phyloP scores from a whole-genome alignment of 2,113 vertebrate genomes.

The Microcebus jonahi region DNA sequence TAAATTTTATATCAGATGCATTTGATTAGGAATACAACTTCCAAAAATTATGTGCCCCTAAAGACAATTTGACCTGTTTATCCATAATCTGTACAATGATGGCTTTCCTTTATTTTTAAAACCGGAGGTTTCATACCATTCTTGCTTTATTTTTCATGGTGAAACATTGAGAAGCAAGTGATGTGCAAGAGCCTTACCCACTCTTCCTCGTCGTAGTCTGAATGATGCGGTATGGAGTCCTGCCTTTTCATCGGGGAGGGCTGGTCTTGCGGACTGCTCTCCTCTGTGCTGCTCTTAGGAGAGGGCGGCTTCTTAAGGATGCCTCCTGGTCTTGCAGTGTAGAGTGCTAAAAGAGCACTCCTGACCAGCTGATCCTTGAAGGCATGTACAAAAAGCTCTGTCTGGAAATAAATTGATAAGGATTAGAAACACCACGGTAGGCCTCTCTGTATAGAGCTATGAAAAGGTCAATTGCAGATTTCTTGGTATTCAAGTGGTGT shows the following conservation, averaged over 20 bases:
- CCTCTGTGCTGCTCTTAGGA: conserved; percentile 74
- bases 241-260: conserved; percentile 83
- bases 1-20: background rate
- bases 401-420: conserved; percentile 83
- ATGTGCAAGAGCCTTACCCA: conserved; percentile 87
- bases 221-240: conserved; percentile 95
- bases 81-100: background rate
- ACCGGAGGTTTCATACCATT: background rate
- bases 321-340: conserved; percentile 93
- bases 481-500: background rate
- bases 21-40: conserved; percentile 35
- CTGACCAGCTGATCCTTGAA: conserved; percentile 98
- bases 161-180: background rate
- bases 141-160: background rate
- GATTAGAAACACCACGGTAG: conserved; percentile 49
- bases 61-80: background rate
- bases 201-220: conserved; percentile 97
- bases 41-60: background rate
- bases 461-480: conserved; percentile 20
- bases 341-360: conserved; percentile 94
- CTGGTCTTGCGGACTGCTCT: conserved; percentile 78
- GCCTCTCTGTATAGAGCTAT: background rate
- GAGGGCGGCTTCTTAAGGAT: conserved; percentile 87
- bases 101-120: background rate
- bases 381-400: conserved; percentile 95